phyloP scores from a whole-genome alignment of 2,797 vertebrate species.

The Gastrophryne carolinensis region DNA sequence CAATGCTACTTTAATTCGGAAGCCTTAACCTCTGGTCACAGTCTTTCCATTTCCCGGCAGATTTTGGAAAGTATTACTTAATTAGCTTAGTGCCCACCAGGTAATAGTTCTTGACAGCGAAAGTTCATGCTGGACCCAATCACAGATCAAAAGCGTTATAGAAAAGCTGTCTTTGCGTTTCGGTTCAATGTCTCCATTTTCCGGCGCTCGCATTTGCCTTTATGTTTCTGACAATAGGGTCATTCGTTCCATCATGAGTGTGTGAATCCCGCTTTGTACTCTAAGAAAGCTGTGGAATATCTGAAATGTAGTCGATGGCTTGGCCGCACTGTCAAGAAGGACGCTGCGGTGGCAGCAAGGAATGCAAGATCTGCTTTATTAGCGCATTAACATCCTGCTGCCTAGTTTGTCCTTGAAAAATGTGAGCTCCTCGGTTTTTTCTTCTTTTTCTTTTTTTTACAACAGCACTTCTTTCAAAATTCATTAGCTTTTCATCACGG shows the following conservation, averaged over 20 bases:
- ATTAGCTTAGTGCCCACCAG: neutral
- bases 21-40: neutral
- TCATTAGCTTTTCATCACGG: conserved; percentile 38
- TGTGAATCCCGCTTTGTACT: neutral
- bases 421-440: conserved; percentile 21
- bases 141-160: neutral
- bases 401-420: conserved; percentile 41
- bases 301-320: neutral
- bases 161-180: neutral
- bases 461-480: conserved; percentile 28
- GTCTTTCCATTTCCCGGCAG: neutral
- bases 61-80: neutral
- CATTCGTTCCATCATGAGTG: neutral
- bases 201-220: neutral
- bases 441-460: conserved; percentile 12
- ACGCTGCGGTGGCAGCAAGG: neutral
- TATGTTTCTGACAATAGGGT: neutral
- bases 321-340: neutral
- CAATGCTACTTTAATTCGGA: neutral
- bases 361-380: conserved; percentile 7
- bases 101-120: neutral
- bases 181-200: neutral
- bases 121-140: neutral
- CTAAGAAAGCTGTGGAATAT: neutral
- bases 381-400: conserved; percentile 28